Base-by-base conservation (phyloP, 2,797 vertebrate genomes). In the Melanotaenia nigrans region DNA sequence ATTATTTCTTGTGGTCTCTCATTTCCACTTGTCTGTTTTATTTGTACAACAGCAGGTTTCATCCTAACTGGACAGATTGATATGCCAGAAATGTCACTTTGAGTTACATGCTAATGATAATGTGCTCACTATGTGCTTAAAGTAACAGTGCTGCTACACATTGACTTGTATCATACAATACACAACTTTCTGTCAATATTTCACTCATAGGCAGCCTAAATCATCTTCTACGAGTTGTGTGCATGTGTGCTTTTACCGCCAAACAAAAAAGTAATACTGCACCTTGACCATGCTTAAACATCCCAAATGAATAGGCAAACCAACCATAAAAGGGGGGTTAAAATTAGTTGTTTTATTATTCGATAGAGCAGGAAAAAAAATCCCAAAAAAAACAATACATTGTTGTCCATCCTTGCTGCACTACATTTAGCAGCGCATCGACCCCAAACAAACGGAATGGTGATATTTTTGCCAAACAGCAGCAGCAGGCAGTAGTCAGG, bases 301-400 rank as follows among this genome's bases (percentile, higher is more conserved):
- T 24, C 16, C 25, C 3, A 18, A 71, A 70, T 40, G 24, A 85
- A 77, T 4, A 73, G 35, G 22, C 38, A 73, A 71, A 83, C 81
- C 77, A 83, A 54, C 40, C 69, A 69, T 30, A 1, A 65, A 51
- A 69, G 77, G 91, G 92, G 91, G 93, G 91, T 95, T 95, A 94
- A 95, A 96, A 96, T 92, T 94, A 95, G 94, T 89, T 92, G 93
- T 89, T 92, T 93, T 95, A 93, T 94, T 94, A 94, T 93, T 95
- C 92, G 88, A 94, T 91, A 94, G 90, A 93, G 90, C 91, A 90
- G 85, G 25, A 75, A 65, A 76, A 85, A 82, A 66, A 62, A 63
- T 22, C 55, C 12, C 63, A 73, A 86, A 83, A 83, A 90, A 68
- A 30, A 80, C 74, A 89, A 88, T 90, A 93, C 93, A 92, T 83